Percentiles rank a stretch among this genome's conserved stretches.
Evolutionary conservation across 2,113 vertebrate species (phyloP).

Genomic region (Pelvicachromis taeniatus): DNA sequence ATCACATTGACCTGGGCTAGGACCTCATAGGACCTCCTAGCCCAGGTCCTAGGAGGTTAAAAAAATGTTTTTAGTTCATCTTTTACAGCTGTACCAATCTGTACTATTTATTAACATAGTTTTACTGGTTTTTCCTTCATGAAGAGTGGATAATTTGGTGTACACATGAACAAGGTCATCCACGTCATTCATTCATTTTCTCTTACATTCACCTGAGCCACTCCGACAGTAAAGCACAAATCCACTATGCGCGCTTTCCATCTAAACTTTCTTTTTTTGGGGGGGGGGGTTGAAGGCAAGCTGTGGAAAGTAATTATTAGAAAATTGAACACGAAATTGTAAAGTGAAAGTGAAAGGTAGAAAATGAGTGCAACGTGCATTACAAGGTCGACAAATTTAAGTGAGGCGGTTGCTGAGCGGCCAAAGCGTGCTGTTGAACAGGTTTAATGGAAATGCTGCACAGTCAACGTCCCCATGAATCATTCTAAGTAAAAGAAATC

Average conservation of each 20-base stretch:
- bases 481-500: background rate
- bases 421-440: background rate
- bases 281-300: background rate
- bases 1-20: no score
- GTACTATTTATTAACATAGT: background rate
- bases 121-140: background rate
- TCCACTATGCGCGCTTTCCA: background rate
- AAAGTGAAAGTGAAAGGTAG: constrained; percentile 28
- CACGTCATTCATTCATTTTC: background rate
- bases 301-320: background rate
- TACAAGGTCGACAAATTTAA: constrained; percentile 23
- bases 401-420: background rate
- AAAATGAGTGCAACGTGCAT: constrained; percentile 8
- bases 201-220: background rate
- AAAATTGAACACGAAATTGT: constrained; percentile 11
- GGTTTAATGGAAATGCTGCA: background rate
- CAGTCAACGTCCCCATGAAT: background rate
- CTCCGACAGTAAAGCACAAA: background rate
- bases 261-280: background rate
- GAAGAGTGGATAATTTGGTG: background rate
- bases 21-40: no score
- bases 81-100: background rate
- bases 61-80: background rate
- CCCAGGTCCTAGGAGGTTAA: no score
- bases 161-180: background rate